A percentile compares a stretch with the other conserved stretches of the same genome.
Conservation (phyloP, 2,797 vertebrate species). For the Sebastes taczanowskii region DNA sequence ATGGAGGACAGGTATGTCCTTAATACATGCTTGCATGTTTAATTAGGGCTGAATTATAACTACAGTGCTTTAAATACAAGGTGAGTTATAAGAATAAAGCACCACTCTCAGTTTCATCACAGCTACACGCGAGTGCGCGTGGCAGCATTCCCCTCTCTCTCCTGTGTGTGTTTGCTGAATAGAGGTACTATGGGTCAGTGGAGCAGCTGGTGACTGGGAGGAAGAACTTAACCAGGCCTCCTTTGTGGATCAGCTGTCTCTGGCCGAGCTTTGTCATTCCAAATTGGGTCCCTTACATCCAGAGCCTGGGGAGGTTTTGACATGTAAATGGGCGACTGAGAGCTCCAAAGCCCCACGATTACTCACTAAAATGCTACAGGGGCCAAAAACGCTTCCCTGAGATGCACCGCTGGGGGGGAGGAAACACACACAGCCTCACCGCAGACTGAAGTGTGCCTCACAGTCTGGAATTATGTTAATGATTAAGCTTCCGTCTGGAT, state of each 20-base stretch:
- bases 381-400: slow-evolving; percentile 64
- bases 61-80: background rate
- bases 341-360: slow-evolving; percentile 71
- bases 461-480: slow-evolving; percentile 79
- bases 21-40: background rate
- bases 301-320: slow-evolving; percentile 77
- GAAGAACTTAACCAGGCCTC: slow-evolving; percentile 86
- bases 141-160: slow-evolving; percentile 58
- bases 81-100: slow-evolving; percentile 30
- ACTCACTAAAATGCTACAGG: slow-evolving; percentile 76
- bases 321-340: slow-evolving; percentile 76
- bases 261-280: slow-evolving; percentile 82
- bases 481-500: slow-evolving; percentile 69
- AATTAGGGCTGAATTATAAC: background rate
- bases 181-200: slow-evolving; percentile 79
- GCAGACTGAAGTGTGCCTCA: slow-evolving; percentile 78
- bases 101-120: slow-evolving; percentile 12
- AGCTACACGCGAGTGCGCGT: slow-evolving; percentile 41
- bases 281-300: slow-evolving; percentile 78
- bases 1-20: background rate
- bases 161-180: slow-evolving; percentile 64
- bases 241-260: slow-evolving; percentile 86
- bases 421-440: slow-evolving; percentile 37
- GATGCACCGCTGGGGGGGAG: slow-evolving; percentile 50
- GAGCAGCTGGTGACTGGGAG: slow-evolving; percentile 85